A percentile compares a stretch with the other conserved stretches of the same genome.
Evolutionary conservation across 2,888 invertebrate species (phyloP).

Genomic region (Chesias legatella): DNA sequence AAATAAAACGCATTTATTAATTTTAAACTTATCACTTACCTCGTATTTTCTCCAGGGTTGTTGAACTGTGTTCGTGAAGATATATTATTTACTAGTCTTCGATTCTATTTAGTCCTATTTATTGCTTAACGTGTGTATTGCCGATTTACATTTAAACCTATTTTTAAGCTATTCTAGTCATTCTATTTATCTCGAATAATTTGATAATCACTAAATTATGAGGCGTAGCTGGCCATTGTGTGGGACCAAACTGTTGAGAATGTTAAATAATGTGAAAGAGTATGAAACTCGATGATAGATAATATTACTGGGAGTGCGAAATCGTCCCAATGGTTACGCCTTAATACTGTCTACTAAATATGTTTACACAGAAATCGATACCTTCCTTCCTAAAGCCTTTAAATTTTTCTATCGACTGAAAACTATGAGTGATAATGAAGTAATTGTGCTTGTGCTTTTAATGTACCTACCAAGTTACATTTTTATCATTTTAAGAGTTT

Average conservation of each 20-base stretch:
- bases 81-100: slow-evolving; percentile 41
- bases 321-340: slow-evolving; percentile 74
- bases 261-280: slow-evolving; percentile 30
- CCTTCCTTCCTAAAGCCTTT: slow-evolving; percentile 67
- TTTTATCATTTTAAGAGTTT: slow-evolving; percentile 61
- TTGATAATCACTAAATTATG: slow-evolving; percentile 34
- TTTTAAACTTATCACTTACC: slow-evolving; percentile 17
- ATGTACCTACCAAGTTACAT: slow-evolving; percentile 74
- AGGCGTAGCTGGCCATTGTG: slow-evolving; percentile 69
- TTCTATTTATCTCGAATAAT: slow-evolving; percentile 1
- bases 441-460: slow-evolving; percentile 77
- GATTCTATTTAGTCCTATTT: slow-evolving; percentile 5
- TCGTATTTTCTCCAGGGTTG: slow-evolving; percentile 52
- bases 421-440: slow-evolving; percentile 24
- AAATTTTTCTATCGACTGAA: slow-evolving; percentile 65
- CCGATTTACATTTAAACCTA: neutral
- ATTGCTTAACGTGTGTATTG: neutral
- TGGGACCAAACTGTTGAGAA: slow-evolving; percentile 66
- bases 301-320: slow-evolving; percentile 49
- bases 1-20: slow-evolving; percentile 28
- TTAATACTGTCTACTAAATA: slow-evolving; percentile 43
- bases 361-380: slow-evolving; percentile 49
- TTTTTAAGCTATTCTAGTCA: slow-evolving; percentile 20
- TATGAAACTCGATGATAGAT: slow-evolving; percentile 50
- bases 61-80: slow-evolving; percentile 51